Base-by-base conservation (phyloP, 2,888 invertebrate species). In the Carpatolechia fugitivella region DNA sequence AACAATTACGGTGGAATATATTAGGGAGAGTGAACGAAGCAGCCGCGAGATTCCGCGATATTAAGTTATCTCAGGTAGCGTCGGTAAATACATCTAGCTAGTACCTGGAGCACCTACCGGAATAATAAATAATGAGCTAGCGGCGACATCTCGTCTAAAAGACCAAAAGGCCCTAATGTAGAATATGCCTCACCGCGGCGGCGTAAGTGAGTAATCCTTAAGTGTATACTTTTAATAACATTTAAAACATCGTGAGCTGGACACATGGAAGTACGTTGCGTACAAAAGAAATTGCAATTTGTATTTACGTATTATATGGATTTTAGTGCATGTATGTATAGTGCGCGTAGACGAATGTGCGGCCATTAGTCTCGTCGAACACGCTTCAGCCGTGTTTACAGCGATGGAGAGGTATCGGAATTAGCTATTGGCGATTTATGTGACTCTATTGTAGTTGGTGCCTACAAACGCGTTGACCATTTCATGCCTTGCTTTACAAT, bases 1-100 rank as follows among this genome's bases (percentile, higher is more conserved):
- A 76, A 86, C 85, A 86, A 85, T 87, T 85, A 84, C 74, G 68
- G 59, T 68, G 68, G 72, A 76, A 80, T 81, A 81, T 81, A 83
- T 81, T 76, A 74, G 55, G 62, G 65, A 57, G 66, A 8, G 30
- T 3, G 57, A 55, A 60, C 62, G 58, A 57, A 58, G 56, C 61
- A 66, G 68, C 66, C 70, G 68, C 74, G 70, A 69, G 74, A 76
- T 74, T 72, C 69, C 64, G 64, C 63, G 69, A 77, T 81, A 81
- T 81, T 78, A 80, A 78, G 73, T 80, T 81, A 81, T 80, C 78
- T 75, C 75, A 82, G 82, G 80, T 80, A 44, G 78, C 70, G 36
- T 31, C 63, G 63, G 69, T 73, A 74, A 78, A 77, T 76, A 76
- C 66, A 70, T 66, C 52, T 62, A 6, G 3, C 24, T 24, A 24